Percentiles rank a stretch among this genome's conserved stretches.
Evolutionary conservation across 1,140 invertebrate genomes (phyloP).

Genomic region (Pachypeltis micranthus): DNA sequence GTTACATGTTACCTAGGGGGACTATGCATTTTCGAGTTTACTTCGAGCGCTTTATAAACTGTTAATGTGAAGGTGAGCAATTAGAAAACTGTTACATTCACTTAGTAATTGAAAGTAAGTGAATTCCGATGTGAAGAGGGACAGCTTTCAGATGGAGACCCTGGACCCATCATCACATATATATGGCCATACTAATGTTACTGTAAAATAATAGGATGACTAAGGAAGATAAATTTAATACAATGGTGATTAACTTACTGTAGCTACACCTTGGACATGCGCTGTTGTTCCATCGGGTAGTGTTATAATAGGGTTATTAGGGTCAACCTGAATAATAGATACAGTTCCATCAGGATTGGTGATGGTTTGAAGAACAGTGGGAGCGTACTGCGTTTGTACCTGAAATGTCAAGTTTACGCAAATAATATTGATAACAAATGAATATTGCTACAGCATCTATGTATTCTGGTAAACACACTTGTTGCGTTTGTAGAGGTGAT

Average conservation of each 20-base stretch:
- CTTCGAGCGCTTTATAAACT: too few species aligned
- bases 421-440: too few species aligned
- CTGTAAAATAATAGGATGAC: neutral
- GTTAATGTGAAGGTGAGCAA: too few species aligned
- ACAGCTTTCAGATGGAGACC: too few species aligned
- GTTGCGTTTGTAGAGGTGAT: neutral
- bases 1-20: too few species aligned
- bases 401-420: neutral
- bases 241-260: neutral
- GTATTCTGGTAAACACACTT: neutral
- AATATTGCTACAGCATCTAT: too few species aligned
- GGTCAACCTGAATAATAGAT: conserved; percentile 91
- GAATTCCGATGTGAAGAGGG: too few species aligned
- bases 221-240: too few species aligned
- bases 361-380: conserved; percentile 88
- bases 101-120: neutral
- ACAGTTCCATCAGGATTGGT: conserved; percentile 94
- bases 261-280: conserved; percentile 14
- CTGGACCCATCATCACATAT: too few species aligned
- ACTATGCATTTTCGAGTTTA: too few species aligned
- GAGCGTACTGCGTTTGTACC: conserved; percentile 49
- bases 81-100: neutral
- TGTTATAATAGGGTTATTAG: conserved; percentile 86
- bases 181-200: neutral
- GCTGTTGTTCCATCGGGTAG: conserved; percentile 66